Evolutionary conservation across 35 echinoderm and acorn worm genomes (phyloP).

Genomic region (Apostichopus japonicus): DNA sequence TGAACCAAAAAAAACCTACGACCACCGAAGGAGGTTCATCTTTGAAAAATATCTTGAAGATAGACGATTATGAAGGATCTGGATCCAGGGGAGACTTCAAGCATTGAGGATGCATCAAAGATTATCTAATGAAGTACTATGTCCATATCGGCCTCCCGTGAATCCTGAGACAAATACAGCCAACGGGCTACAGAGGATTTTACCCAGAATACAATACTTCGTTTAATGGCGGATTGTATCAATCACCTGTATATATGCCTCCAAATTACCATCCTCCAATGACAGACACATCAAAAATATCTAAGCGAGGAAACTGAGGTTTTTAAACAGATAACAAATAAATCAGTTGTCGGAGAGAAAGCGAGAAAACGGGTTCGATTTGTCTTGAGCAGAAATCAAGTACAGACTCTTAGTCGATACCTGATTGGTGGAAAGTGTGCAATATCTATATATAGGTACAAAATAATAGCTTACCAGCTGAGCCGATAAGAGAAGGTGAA

Average conservation of each 20-base stretch:
- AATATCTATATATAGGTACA: no score
- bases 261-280: no score
- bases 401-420: neutral
- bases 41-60: neutral
- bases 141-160: neutral
- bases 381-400: conserved; percentile 6
- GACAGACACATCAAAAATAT: no score
- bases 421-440: neutral
- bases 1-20: neutral
- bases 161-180: no score
- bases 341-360: neutral
- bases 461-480: no score
- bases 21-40: neutral
- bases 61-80: neutral
- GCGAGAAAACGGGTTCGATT: neutral
- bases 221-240: no score
- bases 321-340: no score
- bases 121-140: neutral
- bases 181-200: no score
- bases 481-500: no score
- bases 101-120: neutral
- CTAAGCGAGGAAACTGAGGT: no score
- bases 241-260: no score
- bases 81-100: neutral
- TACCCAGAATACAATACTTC: no score